phyloP scores from a whole-genome alignment of 64 coral and sea anemone species.

The Anthopleura sola region DNA sequence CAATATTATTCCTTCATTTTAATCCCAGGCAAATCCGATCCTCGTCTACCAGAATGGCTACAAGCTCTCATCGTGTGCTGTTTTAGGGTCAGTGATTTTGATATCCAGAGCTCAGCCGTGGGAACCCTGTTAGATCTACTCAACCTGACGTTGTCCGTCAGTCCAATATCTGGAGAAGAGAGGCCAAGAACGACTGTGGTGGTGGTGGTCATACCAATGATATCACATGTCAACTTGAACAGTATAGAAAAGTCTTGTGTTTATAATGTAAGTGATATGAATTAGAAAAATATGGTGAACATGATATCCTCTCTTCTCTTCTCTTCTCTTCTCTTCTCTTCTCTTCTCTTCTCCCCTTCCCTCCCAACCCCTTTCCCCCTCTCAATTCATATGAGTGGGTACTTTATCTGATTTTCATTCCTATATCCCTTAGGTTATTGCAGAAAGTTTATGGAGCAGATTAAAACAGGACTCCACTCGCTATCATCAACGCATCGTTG shows the following conservation, averaged over 20 bases:
- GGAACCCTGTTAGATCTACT: constrained; percentile 85
- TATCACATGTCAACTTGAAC: constrained; percentile 62
- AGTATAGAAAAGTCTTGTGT: constrained; percentile 84
- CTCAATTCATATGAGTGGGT: too few species aligned
- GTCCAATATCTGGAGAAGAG: constrained; percentile 23
- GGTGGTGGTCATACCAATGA: constrained; percentile 92
- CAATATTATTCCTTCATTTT: not conserved
- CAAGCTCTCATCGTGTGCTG: constrained; percentile 84
- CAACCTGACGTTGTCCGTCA: constrained; percentile 87
- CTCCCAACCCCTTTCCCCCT: too few species aligned
- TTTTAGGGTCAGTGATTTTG: constrained; percentile 75
- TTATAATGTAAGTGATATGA: constrained; percentile 69
- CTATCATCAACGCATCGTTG: constrained; percentile 79
- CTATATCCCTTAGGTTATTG: constrained; percentile 64
- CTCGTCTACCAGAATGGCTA: constrained; percentile 74
- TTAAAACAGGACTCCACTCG: constrained; percentile 47
- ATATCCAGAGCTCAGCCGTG: constrained; percentile 89
- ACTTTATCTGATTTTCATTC: not conserved
- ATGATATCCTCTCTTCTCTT: not conserved
- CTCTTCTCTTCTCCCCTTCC: too few species aligned
- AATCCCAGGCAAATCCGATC: not conserved
- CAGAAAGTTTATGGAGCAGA: constrained; percentile 75
- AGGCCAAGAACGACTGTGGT: constrained; percentile 39
- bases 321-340: too few species aligned
- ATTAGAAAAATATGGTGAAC: too few species aligned